Evolutionary conservation across 1,140 invertebrate genomes (phyloP).

Genomic region (Platyscapa corneri): DNA sequence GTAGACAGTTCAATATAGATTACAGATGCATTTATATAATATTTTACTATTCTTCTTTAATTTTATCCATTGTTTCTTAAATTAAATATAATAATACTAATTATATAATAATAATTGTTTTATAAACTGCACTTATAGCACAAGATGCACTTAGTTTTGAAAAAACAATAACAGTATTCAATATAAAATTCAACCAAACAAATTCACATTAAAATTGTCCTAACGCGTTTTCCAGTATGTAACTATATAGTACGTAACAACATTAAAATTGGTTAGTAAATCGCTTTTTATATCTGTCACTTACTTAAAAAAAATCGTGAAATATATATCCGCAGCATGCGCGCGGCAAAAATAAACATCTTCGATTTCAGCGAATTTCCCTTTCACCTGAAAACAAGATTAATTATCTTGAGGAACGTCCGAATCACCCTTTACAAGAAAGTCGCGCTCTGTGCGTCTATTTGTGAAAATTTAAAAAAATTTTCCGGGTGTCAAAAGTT

Average conservation of each 20-base stretch:
- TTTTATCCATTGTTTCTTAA: not conserved
- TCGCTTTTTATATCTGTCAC: not conserved
- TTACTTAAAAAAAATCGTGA: not conserved
- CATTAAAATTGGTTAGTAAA: not conserved
- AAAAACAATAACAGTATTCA: not conserved
- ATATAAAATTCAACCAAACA: not conserved
- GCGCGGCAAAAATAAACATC: not conserved
- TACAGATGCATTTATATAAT: not conserved
- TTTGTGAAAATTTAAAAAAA: too few relatives aligned
- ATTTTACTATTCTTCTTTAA: not conserved
- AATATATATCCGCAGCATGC: not conserved
- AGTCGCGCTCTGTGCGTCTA: too few relatives aligned
- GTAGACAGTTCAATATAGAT: not conserved
- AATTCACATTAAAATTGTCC: not conserved
- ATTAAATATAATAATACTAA: constrained; percentile 3
- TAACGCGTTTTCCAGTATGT: too few relatives aligned
- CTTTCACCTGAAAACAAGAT: not conserved
- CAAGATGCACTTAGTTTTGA: not conserved
- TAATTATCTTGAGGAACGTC: not conserved
- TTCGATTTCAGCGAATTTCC: not conserved
- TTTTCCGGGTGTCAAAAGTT: constrained; percentile 31
- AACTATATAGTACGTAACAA: too few relatives aligned
- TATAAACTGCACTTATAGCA: not conserved
- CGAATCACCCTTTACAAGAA: not conserved
- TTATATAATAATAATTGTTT: too few relatives aligned